These are phyloP conservation scores for Agrochola lota DNA, from an alignment of 2,888 invertebrate species.

Conservation along the genomic window DNA sequence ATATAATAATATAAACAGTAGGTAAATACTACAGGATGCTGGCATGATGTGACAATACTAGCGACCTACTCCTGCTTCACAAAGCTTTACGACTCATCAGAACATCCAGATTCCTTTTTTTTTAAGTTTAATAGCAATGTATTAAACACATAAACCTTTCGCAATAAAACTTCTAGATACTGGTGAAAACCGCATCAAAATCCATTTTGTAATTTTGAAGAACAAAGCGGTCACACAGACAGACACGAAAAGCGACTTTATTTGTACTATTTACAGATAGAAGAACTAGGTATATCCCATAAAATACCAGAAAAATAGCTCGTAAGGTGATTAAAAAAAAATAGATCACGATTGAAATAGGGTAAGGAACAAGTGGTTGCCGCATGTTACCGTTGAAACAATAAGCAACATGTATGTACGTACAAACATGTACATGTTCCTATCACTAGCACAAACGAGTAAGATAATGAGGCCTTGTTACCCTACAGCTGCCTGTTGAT, in stretches of 20 bases:
- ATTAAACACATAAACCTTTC: background rate
- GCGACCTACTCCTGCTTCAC: background rate
- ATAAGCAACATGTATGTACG: constrained; percentile 11
- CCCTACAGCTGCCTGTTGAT: constrained; percentile 32
- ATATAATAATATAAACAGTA: too few species aligned
- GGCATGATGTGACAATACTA: background rate
- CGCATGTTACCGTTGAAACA: constrained; percentile 18
- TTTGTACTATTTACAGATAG: background rate
- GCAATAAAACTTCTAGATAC: background rate
- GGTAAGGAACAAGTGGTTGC: constrained; percentile 12
- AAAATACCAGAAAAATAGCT: background rate
- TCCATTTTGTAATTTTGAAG: background rate
- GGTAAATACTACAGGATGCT: too few species aligned
- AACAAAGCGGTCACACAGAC: background rate
- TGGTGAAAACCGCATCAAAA: background rate
- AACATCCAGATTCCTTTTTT: background rate
- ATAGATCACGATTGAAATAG: background rate
- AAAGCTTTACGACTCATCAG: background rate
- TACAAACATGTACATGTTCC: background rate
- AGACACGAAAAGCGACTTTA: background rate
- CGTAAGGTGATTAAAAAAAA: background rate
- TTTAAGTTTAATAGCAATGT: background rate
- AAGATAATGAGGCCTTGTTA: constrained; percentile 38
- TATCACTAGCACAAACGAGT: constrained; percentile 12
- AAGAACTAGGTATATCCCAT: background rate